Conservation (phyloP, 2,113 vertebrate species). For the Tylochromis polylepis region DNA sequence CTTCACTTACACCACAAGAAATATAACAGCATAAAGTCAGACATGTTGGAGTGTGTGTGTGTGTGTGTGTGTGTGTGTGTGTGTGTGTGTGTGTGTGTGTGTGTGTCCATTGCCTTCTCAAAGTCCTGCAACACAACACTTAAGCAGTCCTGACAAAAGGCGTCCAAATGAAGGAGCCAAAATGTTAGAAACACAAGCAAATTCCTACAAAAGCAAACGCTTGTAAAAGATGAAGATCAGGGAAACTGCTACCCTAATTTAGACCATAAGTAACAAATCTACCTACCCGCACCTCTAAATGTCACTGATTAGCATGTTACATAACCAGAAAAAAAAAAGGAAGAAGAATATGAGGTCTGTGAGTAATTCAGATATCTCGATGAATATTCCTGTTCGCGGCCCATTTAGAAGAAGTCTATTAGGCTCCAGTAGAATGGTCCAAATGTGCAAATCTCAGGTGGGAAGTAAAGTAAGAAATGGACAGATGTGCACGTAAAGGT, state of each 20-base stretch:
- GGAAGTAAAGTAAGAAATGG: neutral
- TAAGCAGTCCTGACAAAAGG: constrained; percentile 6
- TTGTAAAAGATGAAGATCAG: neutral
- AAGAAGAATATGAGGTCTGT: neutral
- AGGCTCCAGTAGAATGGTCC: neutral
- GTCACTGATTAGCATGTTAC: neutral
- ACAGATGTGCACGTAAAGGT: neutral
- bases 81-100: neutral
- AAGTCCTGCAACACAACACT: constrained; percentile 49
- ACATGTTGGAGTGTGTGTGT: neutral
- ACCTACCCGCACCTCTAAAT: neutral
- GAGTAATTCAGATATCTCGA: neutral
- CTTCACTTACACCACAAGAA: neutral
- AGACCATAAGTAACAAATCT: neutral
- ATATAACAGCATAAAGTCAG: neutral
- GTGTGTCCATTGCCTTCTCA: neutral
- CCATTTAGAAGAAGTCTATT: neutral
- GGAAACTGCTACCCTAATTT: neutral
- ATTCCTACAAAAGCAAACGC: neutral
- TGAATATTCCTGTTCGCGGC: neutral
- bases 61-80: neutral
- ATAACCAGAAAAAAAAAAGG: neutral
- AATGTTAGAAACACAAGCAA: neutral
- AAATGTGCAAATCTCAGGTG: neutral
- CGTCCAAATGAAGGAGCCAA: neutral